These are phyloP conservation scores for Apoda limacodes DNA, from an alignment of 2,888 invertebrate genomes.

Conservation along the genomic window DNA sequence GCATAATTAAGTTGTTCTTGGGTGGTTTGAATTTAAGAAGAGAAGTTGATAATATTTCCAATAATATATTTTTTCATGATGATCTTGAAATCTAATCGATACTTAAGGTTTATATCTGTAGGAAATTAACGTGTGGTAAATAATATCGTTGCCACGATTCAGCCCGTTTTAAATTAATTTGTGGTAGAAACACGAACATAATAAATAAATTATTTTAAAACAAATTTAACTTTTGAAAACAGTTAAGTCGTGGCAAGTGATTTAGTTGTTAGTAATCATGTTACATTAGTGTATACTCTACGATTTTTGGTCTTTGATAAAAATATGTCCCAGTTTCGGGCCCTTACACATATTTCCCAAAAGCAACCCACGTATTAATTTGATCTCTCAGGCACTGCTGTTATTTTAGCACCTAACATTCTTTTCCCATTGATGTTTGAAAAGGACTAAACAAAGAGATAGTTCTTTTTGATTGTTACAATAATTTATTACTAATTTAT, in stretches of 20 bases:
- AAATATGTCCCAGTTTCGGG: constrained; percentile 50
- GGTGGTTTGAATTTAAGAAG: constrained; percentile 61
- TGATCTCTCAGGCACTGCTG: constrained; percentile 14
- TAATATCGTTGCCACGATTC: constrained; percentile 44
- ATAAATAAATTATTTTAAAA: no score
- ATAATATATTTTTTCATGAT: constrained; percentile 70
- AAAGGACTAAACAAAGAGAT: no score
- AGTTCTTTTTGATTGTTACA: constrained; percentile 22
- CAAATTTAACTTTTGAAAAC: no score
- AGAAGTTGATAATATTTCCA: constrained; percentile 67
- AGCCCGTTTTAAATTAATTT: no score
- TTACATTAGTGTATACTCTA: constrained; percentile 61
- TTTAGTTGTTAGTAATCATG: constrained; percentile 68
- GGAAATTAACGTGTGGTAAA: constrained; percentile 64
- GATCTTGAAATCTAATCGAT: constrained; percentile 65
- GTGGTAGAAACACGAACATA: no score
- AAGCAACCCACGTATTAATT: constrained; percentile 33
- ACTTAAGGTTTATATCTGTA: constrained; percentile 68
- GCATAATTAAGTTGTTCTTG: constrained; percentile 68
- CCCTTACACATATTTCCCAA: constrained; percentile 30
- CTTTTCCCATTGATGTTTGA: constrained; percentile 6
- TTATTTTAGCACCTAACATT: constrained; percentile 22
- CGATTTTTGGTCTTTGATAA: constrained; percentile 40
- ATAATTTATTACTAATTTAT: constrained; percentile 41
- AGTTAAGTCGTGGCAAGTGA: constrained; percentile 44